Evolutionary conservation across 2,797 vertebrate species (phyloP).

Genomic region (Australoheros facetus): DNA sequence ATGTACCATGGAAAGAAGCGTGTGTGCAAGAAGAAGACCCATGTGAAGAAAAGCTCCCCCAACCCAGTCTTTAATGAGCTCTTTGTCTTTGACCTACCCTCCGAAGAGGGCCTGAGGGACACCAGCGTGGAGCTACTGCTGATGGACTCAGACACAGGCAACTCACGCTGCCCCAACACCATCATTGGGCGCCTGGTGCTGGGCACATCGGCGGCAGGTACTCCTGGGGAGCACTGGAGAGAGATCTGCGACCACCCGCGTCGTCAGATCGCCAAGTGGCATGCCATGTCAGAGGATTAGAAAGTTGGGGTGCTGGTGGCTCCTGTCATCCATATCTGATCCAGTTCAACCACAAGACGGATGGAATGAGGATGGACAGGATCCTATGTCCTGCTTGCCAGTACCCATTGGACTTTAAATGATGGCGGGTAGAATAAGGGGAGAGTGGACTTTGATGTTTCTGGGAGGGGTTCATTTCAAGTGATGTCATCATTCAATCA

Average conservation of each 20-base stretch:
- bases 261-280: slow-evolving; percentile 98
- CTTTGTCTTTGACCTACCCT: slow-evolving; percentile 96
- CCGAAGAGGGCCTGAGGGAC: slow-evolving; percentile 90
- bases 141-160: slow-evolving; percentile 90
- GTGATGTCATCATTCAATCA: slow-evolving; percentile 71
- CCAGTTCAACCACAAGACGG: slow-evolving; percentile 18
- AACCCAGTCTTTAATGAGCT: slow-evolving; percentile 98
- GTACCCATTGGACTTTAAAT: slow-evolving; percentile 67
- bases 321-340: slow-evolving; percentile 12
- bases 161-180: slow-evolving; percentile 78
- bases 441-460: slow-evolving; percentile 33
- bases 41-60: slow-evolving; percentile 95
- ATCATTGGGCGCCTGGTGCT: slow-evolving; percentile 89
- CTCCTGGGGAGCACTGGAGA: slow-evolving; percentile 94
- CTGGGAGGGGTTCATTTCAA: slow-evolving; percentile 46
- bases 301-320: slow-evolving; percentile 3
- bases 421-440: slow-evolving; percentile 17
- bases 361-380: slow-evolving; percentile 24
- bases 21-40: slow-evolving; percentile 98
- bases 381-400: slow-evolving; percentile 20
- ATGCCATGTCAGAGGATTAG: slow-evolving; percentile 91
- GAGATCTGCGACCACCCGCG: slow-evolving; percentile 97
- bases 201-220: slow-evolving; percentile 87
- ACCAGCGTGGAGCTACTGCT: slow-evolving; percentile 97
- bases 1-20: slow-evolving; percentile 95